Percentiles rank a stretch among this genome's conserved stretches.
Evolutionary conservation across 2,888 invertebrate genomes (phyloP).

Genomic region (Didymodactylos carnosus): DNA sequence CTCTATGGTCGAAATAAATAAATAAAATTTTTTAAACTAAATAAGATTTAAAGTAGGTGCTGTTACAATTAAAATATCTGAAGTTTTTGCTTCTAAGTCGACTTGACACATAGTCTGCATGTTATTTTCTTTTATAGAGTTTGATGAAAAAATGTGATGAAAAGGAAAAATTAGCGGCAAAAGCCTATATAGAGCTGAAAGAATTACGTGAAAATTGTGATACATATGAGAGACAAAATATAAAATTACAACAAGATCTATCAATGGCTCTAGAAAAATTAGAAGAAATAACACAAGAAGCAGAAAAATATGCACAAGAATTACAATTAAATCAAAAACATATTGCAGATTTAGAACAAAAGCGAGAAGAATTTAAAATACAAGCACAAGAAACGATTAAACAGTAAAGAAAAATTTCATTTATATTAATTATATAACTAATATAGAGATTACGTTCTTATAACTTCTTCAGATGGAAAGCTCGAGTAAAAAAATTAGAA

Average conservation of each 20-base stretch:
- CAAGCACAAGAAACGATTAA: slow-evolving; percentile 28
- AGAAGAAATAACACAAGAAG: slow-evolving; percentile 20
- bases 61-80: too few species aligned
- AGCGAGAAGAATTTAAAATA: slow-evolving; percentile 26
- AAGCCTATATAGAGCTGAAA: slow-evolving; percentile 21
- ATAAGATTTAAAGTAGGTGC: too few species aligned
- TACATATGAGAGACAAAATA: slow-evolving; percentile 22
- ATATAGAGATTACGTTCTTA: background rate
- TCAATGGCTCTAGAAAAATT: background rate
- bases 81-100: too few species aligned
- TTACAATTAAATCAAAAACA: slow-evolving; percentile 22
- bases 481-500: slow-evolving; percentile 28
- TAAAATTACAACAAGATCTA: background rate
- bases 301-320: slow-evolving; percentile 23
- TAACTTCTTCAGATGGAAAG: slow-evolving; percentile 23
- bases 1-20: too few species aligned
- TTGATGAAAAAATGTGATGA: slow-evolving; percentile 23
- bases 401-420: slow-evolving; percentile 21
- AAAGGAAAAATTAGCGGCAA: slow-evolving; percentile 16
- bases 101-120: too few species aligned
- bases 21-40: background rate
- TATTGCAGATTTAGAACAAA: slow-evolving; percentile 23
- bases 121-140: slow-evolving; percentile 19
- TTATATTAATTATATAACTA: background rate
- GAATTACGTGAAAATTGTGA: slow-evolving; percentile 24